Conservation (phyloP, 2,113 vertebrate species). For the Coregonus clupeaformis region DNA sequence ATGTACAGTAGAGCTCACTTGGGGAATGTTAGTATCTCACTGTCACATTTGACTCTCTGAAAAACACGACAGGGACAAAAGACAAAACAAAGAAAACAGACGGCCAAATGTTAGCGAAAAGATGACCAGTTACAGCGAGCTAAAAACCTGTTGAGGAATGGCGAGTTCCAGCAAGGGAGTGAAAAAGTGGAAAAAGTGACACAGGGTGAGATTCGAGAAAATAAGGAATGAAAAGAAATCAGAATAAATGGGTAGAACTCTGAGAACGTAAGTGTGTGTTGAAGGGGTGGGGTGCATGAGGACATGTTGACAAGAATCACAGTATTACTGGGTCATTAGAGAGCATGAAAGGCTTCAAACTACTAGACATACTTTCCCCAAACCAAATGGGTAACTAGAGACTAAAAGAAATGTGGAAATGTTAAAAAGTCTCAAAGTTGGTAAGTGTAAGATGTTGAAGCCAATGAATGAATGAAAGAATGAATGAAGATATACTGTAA, state of each 20-base stretch:
- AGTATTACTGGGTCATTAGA: neutral
- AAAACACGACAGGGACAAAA: slow-evolving; percentile 49
- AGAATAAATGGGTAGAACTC: neutral
- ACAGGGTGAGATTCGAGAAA: neutral
- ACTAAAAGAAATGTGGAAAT: neutral
- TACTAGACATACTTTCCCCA: neutral
- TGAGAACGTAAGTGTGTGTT: neutral
- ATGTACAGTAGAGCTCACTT: slow-evolving; percentile 46
- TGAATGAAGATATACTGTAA: neutral
- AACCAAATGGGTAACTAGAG: neutral
- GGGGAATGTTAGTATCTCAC: slow-evolving; percentile 57
- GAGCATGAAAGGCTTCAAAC: neutral
- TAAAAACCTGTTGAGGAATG: neutral
- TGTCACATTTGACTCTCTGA: slow-evolving; percentile 73
- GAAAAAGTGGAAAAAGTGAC: neutral
- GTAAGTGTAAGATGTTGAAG: neutral
- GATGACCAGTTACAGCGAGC: slow-evolving; percentile 16
- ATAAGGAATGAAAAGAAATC: neutral
- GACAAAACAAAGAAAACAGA: slow-evolving; percentile 11
- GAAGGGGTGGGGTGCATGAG: neutral
- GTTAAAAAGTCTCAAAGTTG: neutral
- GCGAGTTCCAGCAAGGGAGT: neutral
- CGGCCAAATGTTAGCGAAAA: slow-evolving; percentile 18
- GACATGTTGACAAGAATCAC: neutral
- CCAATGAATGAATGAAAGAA: neutral